Percentiles rank a stretch among this genome's conserved stretches.
Evolutionary conservation across 2,797 vertebrate species (phyloP).

Genomic region (Pelodytes ibericus): DNA sequence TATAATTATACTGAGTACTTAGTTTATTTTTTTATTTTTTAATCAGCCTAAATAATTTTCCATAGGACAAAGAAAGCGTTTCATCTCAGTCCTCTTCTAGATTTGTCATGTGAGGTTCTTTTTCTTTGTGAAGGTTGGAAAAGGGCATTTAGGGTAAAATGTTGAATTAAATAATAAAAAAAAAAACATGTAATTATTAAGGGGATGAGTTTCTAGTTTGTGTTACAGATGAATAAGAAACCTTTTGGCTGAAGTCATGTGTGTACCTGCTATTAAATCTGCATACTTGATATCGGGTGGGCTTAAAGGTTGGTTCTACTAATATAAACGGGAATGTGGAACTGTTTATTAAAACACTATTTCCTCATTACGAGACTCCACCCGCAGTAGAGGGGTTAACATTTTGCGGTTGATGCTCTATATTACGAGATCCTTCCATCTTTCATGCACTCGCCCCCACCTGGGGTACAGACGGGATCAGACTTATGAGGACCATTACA

Average conservation of each 20-base stretch:
- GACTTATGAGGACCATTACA: constrained; percentile 49
- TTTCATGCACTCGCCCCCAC: constrained; percentile 7
- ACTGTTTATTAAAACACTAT: background rate
- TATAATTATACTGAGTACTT: constrained; percentile 35
- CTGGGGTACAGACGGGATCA: constrained; percentile 32
- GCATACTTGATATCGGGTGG: background rate
- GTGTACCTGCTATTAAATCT: background rate
- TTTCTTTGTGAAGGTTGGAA: background rate
- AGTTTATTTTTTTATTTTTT: no score
- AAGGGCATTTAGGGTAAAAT: constrained; percentile 43
- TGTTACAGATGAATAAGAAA: background rate
- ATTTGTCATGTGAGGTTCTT: constrained; percentile 24
- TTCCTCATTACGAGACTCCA: background rate
- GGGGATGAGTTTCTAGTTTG: background rate
- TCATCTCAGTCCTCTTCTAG: background rate
- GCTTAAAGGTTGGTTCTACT: background rate
- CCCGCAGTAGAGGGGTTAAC: constrained; percentile 14
- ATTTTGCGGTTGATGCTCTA: background rate
- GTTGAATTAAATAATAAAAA: constrained; percentile 6
- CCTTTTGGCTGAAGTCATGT: background rate
- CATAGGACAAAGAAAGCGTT: constrained; percentile 14
- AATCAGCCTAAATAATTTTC: constrained; percentile 21
- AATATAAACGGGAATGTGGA: background rate
- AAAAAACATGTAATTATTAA: background rate
- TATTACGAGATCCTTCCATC: constrained; percentile 27